Evolutionary conservation across 2,888 invertebrate species (phyloP), one percentile per base, ranked within the genome.

Genomic region (Anthrax anthrax): DNA sequence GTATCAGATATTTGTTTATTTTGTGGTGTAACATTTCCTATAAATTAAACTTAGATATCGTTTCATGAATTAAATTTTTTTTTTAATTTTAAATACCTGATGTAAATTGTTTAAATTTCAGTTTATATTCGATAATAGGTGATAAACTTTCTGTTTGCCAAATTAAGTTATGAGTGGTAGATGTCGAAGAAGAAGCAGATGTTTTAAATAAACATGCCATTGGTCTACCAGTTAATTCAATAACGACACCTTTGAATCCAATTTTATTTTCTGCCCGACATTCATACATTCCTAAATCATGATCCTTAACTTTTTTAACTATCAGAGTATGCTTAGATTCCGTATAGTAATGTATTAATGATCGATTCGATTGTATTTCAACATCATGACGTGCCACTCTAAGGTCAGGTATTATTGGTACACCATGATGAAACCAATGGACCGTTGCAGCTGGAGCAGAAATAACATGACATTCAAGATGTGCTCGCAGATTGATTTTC

Each of bases 111-210:
- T 66, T 57, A 54, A 68, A 68, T 49, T 61, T 64, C 37, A 78
- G 68, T 54, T 72, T 72, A 52, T 78, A 76, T 69, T 88, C 86
- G 55, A 81, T 80, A 43, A 88, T 80, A 2, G 82, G 78, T 32
- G 83, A 79, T 62, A 85, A 81, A 46, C 85, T 86, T 59, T 88
- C 87, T 1, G 86, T 87, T 60, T 85, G 84, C 88, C 88, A 89
- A 44, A 85, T 78, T 3, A 89, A 71, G 8, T 78, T 80, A 60
- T 81, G 84, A 23, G 78, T 75, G 46, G 62, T 77, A 44, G 64
- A 58, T 37, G 62, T 62, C 46, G 65, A 62, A 3, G 60, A 56
- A 42, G 58, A 58, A 1, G 63, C 63, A 50, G 65, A 63, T 18
- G 60, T 63, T 50, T 67, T 67, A 43, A 68, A 68, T 8, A 61